Evolutionary conservation across 2,797 vertebrate species (phyloP), one percentile per base, ranked within the genome.

Genomic region (Crypturellus tataupa): DNA sequence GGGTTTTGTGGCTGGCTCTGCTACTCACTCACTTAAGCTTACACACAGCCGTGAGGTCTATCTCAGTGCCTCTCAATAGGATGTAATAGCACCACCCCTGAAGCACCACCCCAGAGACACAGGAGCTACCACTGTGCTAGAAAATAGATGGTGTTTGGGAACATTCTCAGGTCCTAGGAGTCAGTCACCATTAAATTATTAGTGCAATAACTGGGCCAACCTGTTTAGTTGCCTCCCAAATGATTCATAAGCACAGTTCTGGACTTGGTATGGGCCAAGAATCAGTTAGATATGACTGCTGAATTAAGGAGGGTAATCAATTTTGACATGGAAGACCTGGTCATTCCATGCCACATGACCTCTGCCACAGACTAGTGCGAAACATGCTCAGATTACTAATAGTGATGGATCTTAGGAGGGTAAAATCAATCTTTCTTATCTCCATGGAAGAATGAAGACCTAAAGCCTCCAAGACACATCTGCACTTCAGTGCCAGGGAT

Each of bases 181-280:
- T 9, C 24, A 49, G 3, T 31, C 0, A 0, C 12, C 25, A 16
- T 31, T 72, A 59, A 55, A 4, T 65, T 49, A 16, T 15, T 35
- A 35, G 8, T 3, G n/a, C 19, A 49, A 37, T 16, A 60, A 42
- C 40, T 42, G 60, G 46, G 86, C 27, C 58, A 81, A 31, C 42
- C 46, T 46, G 33, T 4, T 31, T 53, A 72, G 29, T 29, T 76
- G 11, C 20, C 23, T 68, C 40, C 24, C 40, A 55, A 4, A 55
- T 9, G 23, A 46, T 46, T 80, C 35, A 31, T 17, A 17, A 27
- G 12, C 6, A 27, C 0, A 9, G 14, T 7, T 64, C 44, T 65
- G 18, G 21, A 33, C 2, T 65, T 35, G 15, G 13, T 29, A 2
- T 2, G 27, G 42, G 42, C 31, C 55, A 69, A 49, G 33, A 76